Evolutionary conservation across 2,113 vertebrate genomes (phyloP), one percentile per base, ranked within the genome.

Genomic region (Bothrops jararaca): DNA sequence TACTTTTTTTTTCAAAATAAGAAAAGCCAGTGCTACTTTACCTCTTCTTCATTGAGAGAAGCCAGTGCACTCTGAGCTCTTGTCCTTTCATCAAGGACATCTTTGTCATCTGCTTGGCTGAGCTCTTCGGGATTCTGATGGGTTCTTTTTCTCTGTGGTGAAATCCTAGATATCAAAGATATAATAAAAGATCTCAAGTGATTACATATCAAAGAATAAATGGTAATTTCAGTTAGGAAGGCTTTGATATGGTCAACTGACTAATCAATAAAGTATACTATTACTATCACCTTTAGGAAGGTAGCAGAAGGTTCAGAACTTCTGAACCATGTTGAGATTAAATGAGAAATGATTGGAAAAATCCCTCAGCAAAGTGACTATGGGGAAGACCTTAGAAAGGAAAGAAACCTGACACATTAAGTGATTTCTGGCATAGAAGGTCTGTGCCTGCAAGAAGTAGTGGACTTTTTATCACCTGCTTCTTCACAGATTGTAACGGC

Each of bases 71-170:
- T 96, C 45, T 97, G 97, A 88, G 98, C 97, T 58, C 98, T 88
- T 13, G 96, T 96, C 94, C 98, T 97, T 97, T 99, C 99, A 2
- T 95, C 96, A 90, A 95, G 97, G 24, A 99, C 98, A 1, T 99
- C 99, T 89, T 98, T 98, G 58, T 98, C 97, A 60, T 99, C 98
- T 58, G 98, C 98, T 10, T 97, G 97, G 90, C 95, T 94, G 0
- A 96, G 97, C 1, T 97, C 97, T 8, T 99, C 98, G 24, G 96
- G 97, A 95, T 98, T 98, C 87, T 95, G 95, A 90, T 89, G 96
- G 53, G 89, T 0, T 1, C 94, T 96, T 3, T 45, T 86, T 93
- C 96, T 97, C 0, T 95, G 91, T 18, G 0, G 85, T 93, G 90
- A 91, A 53, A 97, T 95, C 95, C 97, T 97, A 0, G 0, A 0